Evolutionary conservation across 92 coral and sea anemone species (phyloP), one percentile per base, ranked within the genome.

Genomic region (Micromussa lordhowensis): DNA sequence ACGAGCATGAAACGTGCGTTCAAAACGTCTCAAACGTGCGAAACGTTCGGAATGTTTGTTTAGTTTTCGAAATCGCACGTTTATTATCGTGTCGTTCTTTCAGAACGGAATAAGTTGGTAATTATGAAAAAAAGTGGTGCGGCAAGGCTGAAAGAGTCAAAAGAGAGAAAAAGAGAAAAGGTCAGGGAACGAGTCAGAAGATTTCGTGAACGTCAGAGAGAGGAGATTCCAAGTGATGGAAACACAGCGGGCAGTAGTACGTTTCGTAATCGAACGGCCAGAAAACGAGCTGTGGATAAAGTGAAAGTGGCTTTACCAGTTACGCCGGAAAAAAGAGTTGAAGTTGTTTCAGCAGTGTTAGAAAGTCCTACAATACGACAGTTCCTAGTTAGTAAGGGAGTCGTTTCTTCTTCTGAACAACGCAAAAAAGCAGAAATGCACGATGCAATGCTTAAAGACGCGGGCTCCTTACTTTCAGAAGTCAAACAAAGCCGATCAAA

Each of bases 241-340:
- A 40, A 66, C 19, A 66, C 19, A 19, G 26, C 8, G 38, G 32
- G 29, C 8, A 48, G 14, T 40, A n/a, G 36, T 28, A 26, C 87
- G 16, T 88, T 88, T 71, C 79, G 28, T 36, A 82, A 75, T 57
- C 63, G 84, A 75, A 66, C 53, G 34, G 58, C 82, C n/a, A 6
- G 24, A 76, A 75, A 82, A 68, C 36, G 88, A 82, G 88, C 83
- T 5, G 57, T 88, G 29, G 83, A 84, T 22, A 40, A 64, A 30
- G 92, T 79, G 6, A 85, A 78, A 54, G 75, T 48, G 28, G 77
- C 24, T 61, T 79, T 88, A 48, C 84, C 91, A 73, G 57, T 24
- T 64, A 82, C 68, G 16, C 84, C 78, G 4, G 35, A 68, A n/a
- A 75, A 76, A 49, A 82, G 63, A 53, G 44, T 32, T 17, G 88